A percentile compares a stretch with the other conserved stretches of the same genome.
Evolutionary conservation across 2,113 vertebrate genomes (phyloP).

Genomic region (Atractosteus spatula): DNA sequence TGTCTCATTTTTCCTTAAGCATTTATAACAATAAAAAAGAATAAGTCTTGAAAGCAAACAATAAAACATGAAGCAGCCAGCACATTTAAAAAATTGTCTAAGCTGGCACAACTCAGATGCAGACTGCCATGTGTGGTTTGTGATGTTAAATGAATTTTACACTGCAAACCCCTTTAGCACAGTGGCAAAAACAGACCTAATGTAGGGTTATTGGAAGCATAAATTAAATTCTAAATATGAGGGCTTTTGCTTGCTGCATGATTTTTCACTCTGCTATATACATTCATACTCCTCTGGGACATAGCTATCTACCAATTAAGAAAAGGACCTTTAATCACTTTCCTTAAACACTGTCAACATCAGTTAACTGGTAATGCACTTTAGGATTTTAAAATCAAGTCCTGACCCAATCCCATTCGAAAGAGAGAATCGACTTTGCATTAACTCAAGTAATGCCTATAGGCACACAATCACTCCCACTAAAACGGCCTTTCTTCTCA

Average conservation of each 20-base stretch:
- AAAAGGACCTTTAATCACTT: background rate
- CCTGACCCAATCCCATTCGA: background rate
- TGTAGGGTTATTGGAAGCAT: background rate
- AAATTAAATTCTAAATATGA: background rate
- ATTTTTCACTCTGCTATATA: background rate
- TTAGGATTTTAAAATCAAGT: background rate
- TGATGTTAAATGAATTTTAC: constrained; percentile 2
- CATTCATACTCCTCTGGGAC: background rate
- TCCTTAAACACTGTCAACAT: background rate
- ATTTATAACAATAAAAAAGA: too few relatives aligned
- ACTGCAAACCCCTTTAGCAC: constrained; percentile 8
- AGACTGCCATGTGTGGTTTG: background rate
- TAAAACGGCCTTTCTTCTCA: background rate
- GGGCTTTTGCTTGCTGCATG: too few relatives aligned
- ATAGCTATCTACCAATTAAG: constrained; percentile 1
- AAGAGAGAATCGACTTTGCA: background rate
- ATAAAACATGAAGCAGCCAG: background rate
- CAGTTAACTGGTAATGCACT: background rate
- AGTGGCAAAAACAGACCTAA: background rate
- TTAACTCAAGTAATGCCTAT: background rate
- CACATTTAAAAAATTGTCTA: background rate
- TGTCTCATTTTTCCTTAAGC: too few relatives aligned
- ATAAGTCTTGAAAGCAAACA: too few relatives aligned
- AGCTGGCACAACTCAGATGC: background rate
- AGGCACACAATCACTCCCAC: background rate